Evolutionary conservation across 92 coral and sea anemone species (phyloP).

Genomic region (Epizoanthus illoricatus): DNA sequence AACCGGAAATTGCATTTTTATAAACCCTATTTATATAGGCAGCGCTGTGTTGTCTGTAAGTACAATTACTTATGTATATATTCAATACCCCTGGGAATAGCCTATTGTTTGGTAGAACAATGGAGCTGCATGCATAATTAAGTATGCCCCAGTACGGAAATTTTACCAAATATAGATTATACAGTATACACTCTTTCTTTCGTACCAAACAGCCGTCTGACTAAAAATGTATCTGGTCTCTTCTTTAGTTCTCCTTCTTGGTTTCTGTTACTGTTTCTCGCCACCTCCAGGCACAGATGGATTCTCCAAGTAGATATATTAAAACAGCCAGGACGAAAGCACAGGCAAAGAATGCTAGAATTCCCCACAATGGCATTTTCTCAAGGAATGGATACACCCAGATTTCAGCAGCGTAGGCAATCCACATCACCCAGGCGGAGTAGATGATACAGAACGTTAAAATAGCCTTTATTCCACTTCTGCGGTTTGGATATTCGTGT

Average conservation of each 20-base stretch:
- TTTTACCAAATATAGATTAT: too few species aligned
- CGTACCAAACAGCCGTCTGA: neutral
- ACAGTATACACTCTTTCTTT: too few species aligned
- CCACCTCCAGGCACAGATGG: slow-evolving; percentile 41
- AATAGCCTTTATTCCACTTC: slow-evolving; percentile 60
- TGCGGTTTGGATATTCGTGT: slow-evolving; percentile 76
- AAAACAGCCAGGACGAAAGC: slow-evolving; percentile 51
- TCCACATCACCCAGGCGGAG: slow-evolving; percentile 80
- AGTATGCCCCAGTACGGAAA: too few species aligned
- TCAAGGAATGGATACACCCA: slow-evolving; percentile 97
- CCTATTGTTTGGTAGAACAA: too few species aligned
- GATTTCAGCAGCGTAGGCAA: slow-evolving; percentile 71
- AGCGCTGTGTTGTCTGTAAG: too few species aligned
- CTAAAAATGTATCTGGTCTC: too few species aligned
- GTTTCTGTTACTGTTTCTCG: slow-evolving; percentile 17
- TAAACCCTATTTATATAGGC: too few species aligned
- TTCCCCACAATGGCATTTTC: slow-evolving; percentile 59
- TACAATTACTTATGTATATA: too few species aligned
- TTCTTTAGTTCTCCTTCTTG: slow-evolving; percentile 17
- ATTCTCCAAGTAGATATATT: slow-evolving; percentile 78
- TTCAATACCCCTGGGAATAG: too few species aligned
- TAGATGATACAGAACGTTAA: slow-evolving; percentile 64
- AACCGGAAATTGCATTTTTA: too few species aligned
- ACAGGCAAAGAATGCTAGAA: slow-evolving; percentile 60
- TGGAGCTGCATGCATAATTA: too few species aligned